Base-by-base conservation (phyloP, 2,113 vertebrate genomes). In the Lagenorhynchus albirostris region DNA sequence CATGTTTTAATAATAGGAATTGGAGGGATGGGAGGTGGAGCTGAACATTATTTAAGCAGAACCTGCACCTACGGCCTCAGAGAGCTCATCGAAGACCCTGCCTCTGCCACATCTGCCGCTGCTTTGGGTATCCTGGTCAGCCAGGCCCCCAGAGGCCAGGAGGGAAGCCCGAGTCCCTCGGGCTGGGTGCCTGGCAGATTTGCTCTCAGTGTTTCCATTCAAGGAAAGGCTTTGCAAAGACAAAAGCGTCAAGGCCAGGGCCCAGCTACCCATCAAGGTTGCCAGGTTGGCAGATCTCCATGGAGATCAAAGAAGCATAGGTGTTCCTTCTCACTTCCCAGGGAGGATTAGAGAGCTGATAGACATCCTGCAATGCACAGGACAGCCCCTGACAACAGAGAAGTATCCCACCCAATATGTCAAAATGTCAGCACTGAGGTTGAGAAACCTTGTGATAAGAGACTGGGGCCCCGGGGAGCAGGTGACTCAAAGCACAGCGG, bases 291-390 rank as follows among this genome's bases (percentile, higher is more conserved):
- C 94, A 73, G 95, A 95, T 99, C 97, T 98, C 98, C 98, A 98
- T 98, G 98, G 98, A 98, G 95, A 99, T 97, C 81, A 15, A 15
- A 93, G 96, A 98, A 95, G 98, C 98, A 98, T 98, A 98, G 98
- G 98, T 99, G 98, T 94, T 98, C 97, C 92, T 92, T 97, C 96
- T 97, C 85, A 33, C 1, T 6, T 73, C 67, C 74, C 70, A 63
- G 94, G 92, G 87, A 95, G 91, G 91, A 82, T 36, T 9, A 47
- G 44, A 47, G 44, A 47, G n/a, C 33, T 5, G 15, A 7, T 26
- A 20, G 25, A 73, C 14, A 15, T 18, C 53, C 67, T 21, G 13
- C 9, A 6, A 2, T 21, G 33, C 71, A 38, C 73, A 53, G 65
- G n/a, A 47, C 33, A 26, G 38, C 15, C 91, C 55, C 50, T n/a